Percentiles rank a stretch among this genome's conserved stretches.
Conservation (phyloP, 1,140 invertebrate species). For the Drosophila nannoptera region DNA sequence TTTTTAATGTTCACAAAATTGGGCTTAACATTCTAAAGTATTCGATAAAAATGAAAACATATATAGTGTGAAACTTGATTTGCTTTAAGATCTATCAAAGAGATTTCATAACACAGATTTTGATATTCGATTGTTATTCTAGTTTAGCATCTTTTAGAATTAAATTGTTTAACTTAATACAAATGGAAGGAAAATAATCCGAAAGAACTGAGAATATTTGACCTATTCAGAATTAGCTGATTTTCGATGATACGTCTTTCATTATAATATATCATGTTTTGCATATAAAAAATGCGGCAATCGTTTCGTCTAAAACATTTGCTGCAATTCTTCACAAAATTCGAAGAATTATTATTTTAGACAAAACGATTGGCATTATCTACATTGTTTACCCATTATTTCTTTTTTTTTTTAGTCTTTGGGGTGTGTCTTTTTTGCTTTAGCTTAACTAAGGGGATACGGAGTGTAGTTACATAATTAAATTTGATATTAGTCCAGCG, state of each 20-base stretch:
- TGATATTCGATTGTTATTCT: constrained; percentile 37
- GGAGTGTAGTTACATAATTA: constrained; percentile 78
- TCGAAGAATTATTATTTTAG: constrained; percentile 73
- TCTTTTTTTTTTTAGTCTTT: constrained; percentile 33
- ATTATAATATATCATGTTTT: constrained; percentile 26
- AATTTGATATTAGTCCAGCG: constrained; percentile 45
- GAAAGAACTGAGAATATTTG: constrained; percentile 55
- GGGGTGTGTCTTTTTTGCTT: constrained; percentile 34
- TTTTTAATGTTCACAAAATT: constrained; percentile 62
- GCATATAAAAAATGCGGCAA: constrained; percentile 75
- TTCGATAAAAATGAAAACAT: constrained; percentile 25
- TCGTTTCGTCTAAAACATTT: constrained; percentile 78
- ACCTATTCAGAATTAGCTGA: constrained; percentile 40
- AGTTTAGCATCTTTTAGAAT: constrained; percentile 21
- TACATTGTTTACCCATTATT: constrained; percentile 52
- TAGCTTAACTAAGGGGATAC: constrained; percentile 78
- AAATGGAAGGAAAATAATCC: constrained; percentile 41
- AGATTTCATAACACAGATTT: constrained; percentile 67
- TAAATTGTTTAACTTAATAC: constrained; percentile 57
- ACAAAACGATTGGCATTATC: constrained; percentile 79
- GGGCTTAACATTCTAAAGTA: constrained; percentile 12
- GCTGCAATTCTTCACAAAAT: constrained; percentile 50
- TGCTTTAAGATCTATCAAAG: constrained; percentile 74
- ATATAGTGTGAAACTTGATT: constrained; percentile 30
- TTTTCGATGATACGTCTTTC: constrained; percentile 31